phyloP scores from a whole-genome alignment of 2,888 invertebrate species.

The Masnerella sp. region DNA sequence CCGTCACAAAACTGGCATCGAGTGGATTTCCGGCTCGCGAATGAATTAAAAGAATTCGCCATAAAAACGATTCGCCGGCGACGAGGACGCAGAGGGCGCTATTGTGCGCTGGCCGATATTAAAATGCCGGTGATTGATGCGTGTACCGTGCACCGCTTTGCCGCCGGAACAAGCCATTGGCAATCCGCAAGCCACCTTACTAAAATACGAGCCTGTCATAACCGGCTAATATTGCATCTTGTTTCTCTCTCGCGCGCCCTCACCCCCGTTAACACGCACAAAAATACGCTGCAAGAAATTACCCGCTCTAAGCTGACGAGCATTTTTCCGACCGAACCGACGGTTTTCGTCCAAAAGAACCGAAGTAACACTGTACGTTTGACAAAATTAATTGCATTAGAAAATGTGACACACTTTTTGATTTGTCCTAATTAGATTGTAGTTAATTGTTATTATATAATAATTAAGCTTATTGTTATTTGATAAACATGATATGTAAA shows the following conservation, averaged over 20 bases:
- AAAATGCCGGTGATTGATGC: conserved; percentile 78
- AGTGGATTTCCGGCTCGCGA: conserved; percentile 57
- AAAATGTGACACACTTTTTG: too few species aligned
- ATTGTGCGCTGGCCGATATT: conserved; percentile 77
- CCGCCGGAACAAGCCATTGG: conserved; percentile 61
- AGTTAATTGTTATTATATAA: too few species aligned
- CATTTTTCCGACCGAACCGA: too few species aligned
- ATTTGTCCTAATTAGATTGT: too few species aligned
- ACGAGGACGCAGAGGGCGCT: conserved; percentile 66
- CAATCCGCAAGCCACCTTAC: conserved; percentile 66
- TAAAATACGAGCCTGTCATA: conserved; percentile 72
- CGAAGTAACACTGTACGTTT: too few species aligned
- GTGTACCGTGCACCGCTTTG: conserved; percentile 75
- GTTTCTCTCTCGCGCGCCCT: conserved; percentile 48
- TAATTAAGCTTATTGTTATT: too few species aligned
- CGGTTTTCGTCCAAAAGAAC: too few species aligned
- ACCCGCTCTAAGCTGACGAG: too few species aligned
- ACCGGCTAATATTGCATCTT: conserved; percentile 74
- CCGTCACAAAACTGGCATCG: conserved; percentile 56
- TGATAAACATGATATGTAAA: too few species aligned
- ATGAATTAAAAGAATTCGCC: conserved; percentile 75
- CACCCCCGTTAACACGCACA: too few species aligned
- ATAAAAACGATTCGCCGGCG: conserved; percentile 67
- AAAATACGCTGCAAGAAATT: too few species aligned
- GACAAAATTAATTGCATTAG: too few species aligned